Conservation (phyloP, 2,113 vertebrate species). For the Micronycteris hirsuta region DNA sequence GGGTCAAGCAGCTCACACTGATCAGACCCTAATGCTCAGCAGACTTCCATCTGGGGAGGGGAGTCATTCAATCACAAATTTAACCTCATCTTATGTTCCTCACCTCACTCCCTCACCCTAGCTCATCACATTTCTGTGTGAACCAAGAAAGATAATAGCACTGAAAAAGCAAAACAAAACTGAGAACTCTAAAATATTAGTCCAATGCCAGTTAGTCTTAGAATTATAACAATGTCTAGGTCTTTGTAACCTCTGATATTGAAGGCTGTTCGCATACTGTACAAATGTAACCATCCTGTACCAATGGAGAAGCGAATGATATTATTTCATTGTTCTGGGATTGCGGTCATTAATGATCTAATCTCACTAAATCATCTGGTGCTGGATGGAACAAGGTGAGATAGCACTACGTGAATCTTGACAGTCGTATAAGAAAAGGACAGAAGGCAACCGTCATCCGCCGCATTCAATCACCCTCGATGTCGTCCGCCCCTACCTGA, state of each 20-base stretch:
- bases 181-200: background rate
- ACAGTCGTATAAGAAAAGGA: background rate
- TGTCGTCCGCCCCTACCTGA: background rate
- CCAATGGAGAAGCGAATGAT: background rate
- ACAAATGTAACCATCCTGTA: background rate
- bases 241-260: background rate
- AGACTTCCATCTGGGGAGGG: background rate
- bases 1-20: background rate
- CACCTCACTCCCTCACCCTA: background rate
- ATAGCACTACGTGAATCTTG: background rate
- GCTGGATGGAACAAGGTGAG: background rate
- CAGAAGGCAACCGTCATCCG: slow-evolving; percentile 7
- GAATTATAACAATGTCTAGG: background rate
- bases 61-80: background rate
- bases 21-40: background rate
- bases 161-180: background rate
- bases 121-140: background rate
- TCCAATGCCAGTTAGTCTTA: background rate
- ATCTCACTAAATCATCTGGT: background rate
- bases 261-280: background rate
- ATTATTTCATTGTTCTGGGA: background rate
- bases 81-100: background rate
- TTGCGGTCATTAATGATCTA: background rate
- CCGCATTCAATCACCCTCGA: slow-evolving; percentile 28
- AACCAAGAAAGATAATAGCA: background rate